Percentiles rank a stretch among this genome's conserved stretches.
Evolutionary conservation across 2,888 invertebrate genomes (phyloP).

Genomic region (Pterostichus niger): DNA sequence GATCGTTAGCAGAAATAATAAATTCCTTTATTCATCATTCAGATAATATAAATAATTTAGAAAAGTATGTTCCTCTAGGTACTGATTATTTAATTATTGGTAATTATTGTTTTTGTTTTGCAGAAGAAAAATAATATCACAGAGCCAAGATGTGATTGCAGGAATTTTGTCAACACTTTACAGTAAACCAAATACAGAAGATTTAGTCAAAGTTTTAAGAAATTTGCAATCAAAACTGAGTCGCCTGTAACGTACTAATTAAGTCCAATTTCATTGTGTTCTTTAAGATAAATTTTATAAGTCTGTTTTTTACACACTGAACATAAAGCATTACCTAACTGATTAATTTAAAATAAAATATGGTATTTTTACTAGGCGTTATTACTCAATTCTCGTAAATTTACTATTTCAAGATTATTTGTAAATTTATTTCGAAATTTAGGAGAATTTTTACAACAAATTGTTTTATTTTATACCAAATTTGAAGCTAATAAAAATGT

Average conservation of each 20-base stretch:
- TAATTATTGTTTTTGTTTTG: constrained; percentile 70
- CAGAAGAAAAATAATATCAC: constrained; percentile 84
- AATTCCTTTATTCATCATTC: constrained; percentile 84
- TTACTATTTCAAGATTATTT: background rate
- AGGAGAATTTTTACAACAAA: too few species aligned
- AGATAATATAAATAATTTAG: constrained; percentile 79
- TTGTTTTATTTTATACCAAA: too few species aligned
- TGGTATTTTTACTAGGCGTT: constrained; percentile 10
- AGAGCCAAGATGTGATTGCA: constrained; percentile 87
- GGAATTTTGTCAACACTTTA: constrained; percentile 87
- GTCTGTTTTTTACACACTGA: constrained; percentile 51
- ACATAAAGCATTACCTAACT: constrained; percentile 41
- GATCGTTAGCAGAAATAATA: constrained; percentile 87
- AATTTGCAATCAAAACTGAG: constrained; percentile 80
- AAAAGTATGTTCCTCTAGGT: constrained; percentile 75
- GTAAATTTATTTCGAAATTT: too few species aligned
- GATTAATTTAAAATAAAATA: constrained; percentile 45
- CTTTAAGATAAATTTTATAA: constrained; percentile 64
- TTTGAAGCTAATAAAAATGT: too few species aligned
- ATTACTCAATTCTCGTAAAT: constrained; percentile 30
- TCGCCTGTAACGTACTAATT: constrained; percentile 75
- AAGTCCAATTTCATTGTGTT: constrained; percentile 37
- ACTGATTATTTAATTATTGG: background rate
- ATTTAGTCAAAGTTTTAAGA: constrained; percentile 81
- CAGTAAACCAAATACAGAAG: constrained; percentile 84